Evolutionary conservation across 23 tunicate species (phyloP).

Genomic region (Aplidium turbinatum): DNA sequence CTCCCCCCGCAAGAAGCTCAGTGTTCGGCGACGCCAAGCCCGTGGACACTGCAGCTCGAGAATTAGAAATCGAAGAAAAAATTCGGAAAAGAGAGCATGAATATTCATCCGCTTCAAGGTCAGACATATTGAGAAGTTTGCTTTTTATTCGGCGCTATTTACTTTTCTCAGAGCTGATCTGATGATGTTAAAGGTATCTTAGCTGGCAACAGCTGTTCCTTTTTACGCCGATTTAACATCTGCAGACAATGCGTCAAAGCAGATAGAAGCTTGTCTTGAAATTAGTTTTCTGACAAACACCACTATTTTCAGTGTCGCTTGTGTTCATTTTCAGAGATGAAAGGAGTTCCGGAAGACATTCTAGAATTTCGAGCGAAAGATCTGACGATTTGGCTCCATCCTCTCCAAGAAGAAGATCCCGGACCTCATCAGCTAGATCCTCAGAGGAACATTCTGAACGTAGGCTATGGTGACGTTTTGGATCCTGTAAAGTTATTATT

Average conservation of each 20-base stretch:
- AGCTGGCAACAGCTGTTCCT: too few species aligned
- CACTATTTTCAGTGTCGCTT: too few species aligned
- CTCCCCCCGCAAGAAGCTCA: constrained; percentile 30
- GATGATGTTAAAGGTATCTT: too few species aligned
- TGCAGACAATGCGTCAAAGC: too few species aligned
- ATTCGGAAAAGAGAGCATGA: constrained; percentile 19
- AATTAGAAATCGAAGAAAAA: constrained; percentile 86
- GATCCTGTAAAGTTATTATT: too few species aligned
- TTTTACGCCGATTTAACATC: too few species aligned
- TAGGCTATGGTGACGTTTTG: too few species aligned
- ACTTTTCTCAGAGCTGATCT: too few species aligned
- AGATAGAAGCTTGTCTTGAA: too few species aligned
- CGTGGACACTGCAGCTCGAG: constrained; percentile 78
- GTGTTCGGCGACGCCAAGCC: constrained; percentile 95
- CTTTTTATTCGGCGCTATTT: not conserved
- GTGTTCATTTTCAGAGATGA: constrained; percentile 23
- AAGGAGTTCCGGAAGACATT: not conserved
- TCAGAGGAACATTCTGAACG: constrained; percentile 41
- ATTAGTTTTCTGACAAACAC: too few species aligned
- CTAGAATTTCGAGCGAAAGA: constrained; percentile 68
- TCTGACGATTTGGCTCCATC: constrained; percentile 60
- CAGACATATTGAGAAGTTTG: not conserved
- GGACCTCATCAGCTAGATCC: constrained; percentile 52
- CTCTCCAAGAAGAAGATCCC: constrained; percentile 63
- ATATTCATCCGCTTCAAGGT: not conserved